Conservation (phyloP, 2,113 vertebrate species). For the Sphyrna mokarran region DNA sequence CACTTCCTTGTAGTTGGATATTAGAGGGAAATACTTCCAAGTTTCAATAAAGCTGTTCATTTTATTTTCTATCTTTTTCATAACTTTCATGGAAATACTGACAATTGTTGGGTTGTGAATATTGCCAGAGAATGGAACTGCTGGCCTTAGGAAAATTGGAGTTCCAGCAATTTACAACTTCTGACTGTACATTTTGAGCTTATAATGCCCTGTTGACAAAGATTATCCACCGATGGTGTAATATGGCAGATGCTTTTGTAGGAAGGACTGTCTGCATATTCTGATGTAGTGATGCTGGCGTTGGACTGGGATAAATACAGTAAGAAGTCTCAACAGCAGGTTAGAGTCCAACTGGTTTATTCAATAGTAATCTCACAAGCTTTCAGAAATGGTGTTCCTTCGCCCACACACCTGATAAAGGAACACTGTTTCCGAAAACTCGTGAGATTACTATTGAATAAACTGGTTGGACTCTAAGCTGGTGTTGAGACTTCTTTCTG, state of each 20-base stretch:
- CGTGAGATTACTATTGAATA: no score
- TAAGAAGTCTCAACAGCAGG: no score
- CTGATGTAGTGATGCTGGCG: no score
- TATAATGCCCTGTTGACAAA: neutral
- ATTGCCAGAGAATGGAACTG: neutral
- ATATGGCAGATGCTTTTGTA: neutral
- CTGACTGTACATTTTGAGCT: neutral
- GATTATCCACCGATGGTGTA: neutral
- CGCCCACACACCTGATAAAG: no score
- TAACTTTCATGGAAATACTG: neutral
- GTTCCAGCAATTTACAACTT: neutral
- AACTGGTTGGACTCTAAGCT: no score
- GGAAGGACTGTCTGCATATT: neutral
- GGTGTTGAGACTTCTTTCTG: no score
- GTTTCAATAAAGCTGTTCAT: neutral
- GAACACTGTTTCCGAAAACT: no score
- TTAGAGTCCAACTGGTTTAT: no score
- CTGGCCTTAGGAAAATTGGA: neutral
- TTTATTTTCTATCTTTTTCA: neutral
- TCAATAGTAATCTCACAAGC: no score
- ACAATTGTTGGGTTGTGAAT: neutral
- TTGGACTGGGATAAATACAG: no score
- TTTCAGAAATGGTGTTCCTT: no score
- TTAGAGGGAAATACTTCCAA: neutral
- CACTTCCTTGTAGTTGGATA: neutral